Percentiles rank a stretch among this genome's conserved stretches.
Evolutionary conservation across 2,797 vertebrate species (phyloP).

Genomic region (Smutsia temminckii): DNA sequence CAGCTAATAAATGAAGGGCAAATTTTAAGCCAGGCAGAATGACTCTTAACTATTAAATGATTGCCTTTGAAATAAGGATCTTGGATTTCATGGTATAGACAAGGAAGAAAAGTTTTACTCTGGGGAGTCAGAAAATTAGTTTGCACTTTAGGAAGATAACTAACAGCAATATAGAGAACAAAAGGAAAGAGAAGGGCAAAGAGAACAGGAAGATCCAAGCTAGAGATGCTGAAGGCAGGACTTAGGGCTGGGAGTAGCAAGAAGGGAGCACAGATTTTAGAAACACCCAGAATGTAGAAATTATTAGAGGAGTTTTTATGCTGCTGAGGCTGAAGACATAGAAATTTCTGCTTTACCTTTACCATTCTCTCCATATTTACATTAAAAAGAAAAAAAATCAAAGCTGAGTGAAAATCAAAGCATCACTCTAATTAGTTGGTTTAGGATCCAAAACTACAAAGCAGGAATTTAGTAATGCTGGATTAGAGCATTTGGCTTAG

Average conservation of each 20-base stretch:
- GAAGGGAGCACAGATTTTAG: not conserved
- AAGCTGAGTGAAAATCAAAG: slow-evolving; percentile 27
- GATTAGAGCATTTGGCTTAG: not conserved
- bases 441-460: not conserved
- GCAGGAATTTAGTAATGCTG: not conserved
- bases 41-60: not conserved
- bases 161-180: not conserved
- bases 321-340: not conserved
- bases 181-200: not conserved
- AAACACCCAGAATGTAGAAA: not conserved
- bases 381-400: not conserved
- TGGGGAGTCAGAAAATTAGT: not conserved
- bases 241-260: not conserved
- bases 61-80: not conserved
- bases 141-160: not conserved
- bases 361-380: not conserved
- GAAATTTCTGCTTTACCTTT: not conserved
- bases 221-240: not conserved
- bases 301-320: not conserved
- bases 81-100: not conserved
- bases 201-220: not conserved
- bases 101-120: not conserved
- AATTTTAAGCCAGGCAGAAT: not conserved
- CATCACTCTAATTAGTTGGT: not conserved
- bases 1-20: not conserved